Evolutionary conservation across 2,888 invertebrate genomes (phyloP), one percentile per base, ranked within the genome.

Genomic region (Drosophila acutilabella): DNA sequence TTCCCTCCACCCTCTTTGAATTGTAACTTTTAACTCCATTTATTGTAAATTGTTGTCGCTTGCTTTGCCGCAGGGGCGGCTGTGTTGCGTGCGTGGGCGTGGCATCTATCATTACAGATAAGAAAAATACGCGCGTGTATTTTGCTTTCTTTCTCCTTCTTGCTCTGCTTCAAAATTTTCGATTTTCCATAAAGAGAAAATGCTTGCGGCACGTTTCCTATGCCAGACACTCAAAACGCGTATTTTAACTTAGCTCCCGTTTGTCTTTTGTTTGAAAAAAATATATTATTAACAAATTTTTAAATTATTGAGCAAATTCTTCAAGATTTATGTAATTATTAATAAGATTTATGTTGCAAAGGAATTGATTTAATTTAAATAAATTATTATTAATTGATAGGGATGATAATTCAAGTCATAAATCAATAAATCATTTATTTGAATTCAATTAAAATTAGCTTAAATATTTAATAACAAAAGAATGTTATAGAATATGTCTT

Each of bases 1-100:
- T 44, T 10, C 38, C 30, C 30, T 30, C 30, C 30, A 8, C 2
- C 1, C 58, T 71, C 50, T 84, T 85, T 81, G 89, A 88, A 85
- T 89, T 85, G 82, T 82, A 87, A 89, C 88, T 88, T 89, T 89
- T 89, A 85, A 89, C 85, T 85, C 88, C 85, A 85, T 89, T 85
- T 89, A 85, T 89, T 89, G 88, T 85, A 80, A 85, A 85, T 88
- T 89, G 88, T 87, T 83, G 83, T 72, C 80, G 87, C 78, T 73
- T 61, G 44, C 64, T 23, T 67, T 79, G 75, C 75, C 75, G 53
- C 57, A 60, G 71, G 64, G 60, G 59, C 26, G 45, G 30, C 64
- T 30, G 30, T 6, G 48, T 20, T 69, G 75, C 74, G 69, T 74
- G 45, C 56, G 64, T 82, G 65, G 80, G 86, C 78, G 84, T 88